Conservation (phyloP, 2,797 vertebrate genomes). For the Sebastolobus altivelis region DNA sequence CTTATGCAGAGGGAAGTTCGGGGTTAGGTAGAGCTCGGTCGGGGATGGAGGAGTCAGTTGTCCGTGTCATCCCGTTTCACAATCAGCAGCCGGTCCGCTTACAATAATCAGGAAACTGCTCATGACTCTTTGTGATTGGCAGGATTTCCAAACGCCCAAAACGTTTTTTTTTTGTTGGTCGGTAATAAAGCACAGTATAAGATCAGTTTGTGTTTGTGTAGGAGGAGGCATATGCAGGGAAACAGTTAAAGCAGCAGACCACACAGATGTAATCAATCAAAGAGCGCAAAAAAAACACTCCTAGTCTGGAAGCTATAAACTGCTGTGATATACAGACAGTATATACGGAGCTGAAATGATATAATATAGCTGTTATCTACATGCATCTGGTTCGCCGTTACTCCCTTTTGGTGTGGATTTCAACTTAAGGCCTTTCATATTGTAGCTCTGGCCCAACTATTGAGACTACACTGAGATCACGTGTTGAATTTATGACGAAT, state of each 20-base stretch:
- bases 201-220: conserved; percentile 3
- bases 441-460: background rate
- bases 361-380: conserved; percentile 38
- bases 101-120: conserved; percentile 35
- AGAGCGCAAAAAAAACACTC: conserved; percentile 25
- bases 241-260: conserved; percentile 27
- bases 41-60: conserved; percentile 53
- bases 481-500: conserved; percentile 24
- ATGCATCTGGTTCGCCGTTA: conserved; percentile 37
- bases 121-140: conserved; percentile 19
- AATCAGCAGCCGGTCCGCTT: conserved; percentile 35
- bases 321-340: conserved; percentile 21
- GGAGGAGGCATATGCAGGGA: background rate
- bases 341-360: conserved; percentile 27
- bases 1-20: conserved; percentile 69
- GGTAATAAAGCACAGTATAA: background rate
- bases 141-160: conserved; percentile 14
- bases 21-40: conserved; percentile 66
- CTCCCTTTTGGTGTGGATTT: conserved; percentile 35
- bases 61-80: conserved; percentile 68
- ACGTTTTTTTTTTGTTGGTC: conserved; percentile 17
- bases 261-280: conserved; percentile 40
- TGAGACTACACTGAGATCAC: background rate
- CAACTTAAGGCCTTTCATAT: conserved; percentile 16
- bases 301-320: conserved; percentile 34